A percentile compares a stretch with the other conserved stretches of the same genome.
phyloP scores from a whole-genome alignment of 1,140 invertebrate genomes.

The Anthonomus grandis region DNA sequence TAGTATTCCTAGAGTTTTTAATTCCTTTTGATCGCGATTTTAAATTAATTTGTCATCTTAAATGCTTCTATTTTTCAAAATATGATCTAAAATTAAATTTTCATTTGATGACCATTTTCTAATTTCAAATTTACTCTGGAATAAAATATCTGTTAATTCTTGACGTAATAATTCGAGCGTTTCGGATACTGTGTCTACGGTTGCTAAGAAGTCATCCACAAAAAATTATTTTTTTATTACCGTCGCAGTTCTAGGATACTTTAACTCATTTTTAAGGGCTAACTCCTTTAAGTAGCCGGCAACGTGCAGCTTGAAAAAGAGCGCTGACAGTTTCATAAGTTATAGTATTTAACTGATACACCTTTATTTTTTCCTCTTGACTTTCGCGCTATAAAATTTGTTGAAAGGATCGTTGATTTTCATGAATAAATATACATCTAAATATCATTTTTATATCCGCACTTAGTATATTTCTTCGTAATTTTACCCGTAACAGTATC shows the following conservation, averaged over 20 bases:
- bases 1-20: background rate
- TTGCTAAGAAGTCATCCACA: background rate
- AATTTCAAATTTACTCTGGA: background rate
- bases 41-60: background rate
- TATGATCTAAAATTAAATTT: background rate
- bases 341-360: background rate
- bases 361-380: background rate
- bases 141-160: background rate
- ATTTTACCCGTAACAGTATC: too few relatives aligned
- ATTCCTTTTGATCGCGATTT: background rate
- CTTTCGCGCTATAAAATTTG: background rate
- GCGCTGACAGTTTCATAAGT: background rate
- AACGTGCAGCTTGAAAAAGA: background rate
- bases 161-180: background rate
- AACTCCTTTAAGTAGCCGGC: background rate
- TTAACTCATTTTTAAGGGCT: background rate
- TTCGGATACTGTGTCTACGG: too few relatives aligned
- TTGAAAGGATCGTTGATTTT: background rate
- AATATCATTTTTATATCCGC: too few relatives aligned
- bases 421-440: too few relatives aligned
- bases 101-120: constrained; percentile 2
- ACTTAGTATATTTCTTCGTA: too few relatives aligned
- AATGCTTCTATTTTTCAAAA: background rate
- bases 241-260: background rate
- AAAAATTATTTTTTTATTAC: background rate